Conservation (phyloP, 2,113 vertebrate species). For the Ondatra zibethicus region DNA sequence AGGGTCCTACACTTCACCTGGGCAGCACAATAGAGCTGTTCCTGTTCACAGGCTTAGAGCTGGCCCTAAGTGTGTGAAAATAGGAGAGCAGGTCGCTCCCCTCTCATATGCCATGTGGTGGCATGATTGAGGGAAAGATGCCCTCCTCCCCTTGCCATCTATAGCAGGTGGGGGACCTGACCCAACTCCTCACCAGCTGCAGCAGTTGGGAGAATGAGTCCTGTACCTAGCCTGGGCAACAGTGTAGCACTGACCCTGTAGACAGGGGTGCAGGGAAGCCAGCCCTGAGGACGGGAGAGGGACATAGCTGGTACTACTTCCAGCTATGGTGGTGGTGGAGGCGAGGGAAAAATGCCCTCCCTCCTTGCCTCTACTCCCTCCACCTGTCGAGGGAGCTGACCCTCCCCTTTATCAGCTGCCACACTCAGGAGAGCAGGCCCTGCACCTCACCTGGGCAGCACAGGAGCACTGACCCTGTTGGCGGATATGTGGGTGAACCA, state of each 20-base stretch:
- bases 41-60: not conserved
- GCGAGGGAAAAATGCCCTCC: not conserved
- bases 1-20: not conserved
- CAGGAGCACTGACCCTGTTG: too few relatives aligned
- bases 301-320: not conserved
- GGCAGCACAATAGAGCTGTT: not conserved
- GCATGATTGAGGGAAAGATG: not conserved
- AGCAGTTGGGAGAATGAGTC: not conserved
- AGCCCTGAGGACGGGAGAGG: not conserved
- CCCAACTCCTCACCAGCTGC: too few relatives aligned
- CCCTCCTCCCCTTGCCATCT: not conserved
- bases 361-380: too few relatives aligned
- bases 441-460: too few relatives aligned
- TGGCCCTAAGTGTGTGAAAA: not conserved
- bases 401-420: not conserved
- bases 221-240: not conserved
- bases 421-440: too few relatives aligned
- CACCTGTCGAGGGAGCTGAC: not conserved
- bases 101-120: not conserved
- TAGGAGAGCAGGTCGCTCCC: not conserved
- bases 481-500: too few relatives aligned
- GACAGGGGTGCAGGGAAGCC: not conserved
- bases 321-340: not conserved
- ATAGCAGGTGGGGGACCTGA: not conserved
- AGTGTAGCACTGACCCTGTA: not conserved